phyloP scores from a whole-genome alignment of 1,140 invertebrate species.

The Orussus abietinus region DNA sequence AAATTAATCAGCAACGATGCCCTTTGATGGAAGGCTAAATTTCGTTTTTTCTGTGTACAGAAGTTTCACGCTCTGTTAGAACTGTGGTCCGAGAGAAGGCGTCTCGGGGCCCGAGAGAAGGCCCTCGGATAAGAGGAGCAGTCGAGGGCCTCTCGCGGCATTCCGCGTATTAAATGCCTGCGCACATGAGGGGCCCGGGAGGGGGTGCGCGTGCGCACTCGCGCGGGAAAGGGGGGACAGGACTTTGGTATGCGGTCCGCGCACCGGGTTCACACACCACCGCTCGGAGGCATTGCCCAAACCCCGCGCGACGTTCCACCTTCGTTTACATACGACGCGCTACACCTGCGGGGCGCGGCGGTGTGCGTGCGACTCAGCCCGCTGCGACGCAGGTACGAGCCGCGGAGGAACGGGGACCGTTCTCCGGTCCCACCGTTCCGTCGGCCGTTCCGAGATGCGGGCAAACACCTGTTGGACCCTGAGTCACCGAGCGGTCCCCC shows the following conservation, averaged over 20 bases:
- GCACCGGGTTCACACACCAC: conserved; percentile 44
- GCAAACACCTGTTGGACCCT: conserved; percentile 21
- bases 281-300: conserved; percentile 32
- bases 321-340: conserved; percentile 27
- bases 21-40: too few relatives aligned
- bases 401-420: too few relatives aligned
- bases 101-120: too few relatives aligned
- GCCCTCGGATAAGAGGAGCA: conserved; percentile 27
- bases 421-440: too few relatives aligned
- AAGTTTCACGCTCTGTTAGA: too few relatives aligned
- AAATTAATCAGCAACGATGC: too few relatives aligned
- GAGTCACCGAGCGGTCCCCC: conserved; percentile 17
- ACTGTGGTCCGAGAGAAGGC: too few relatives aligned
- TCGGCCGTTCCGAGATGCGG: conserved; percentile 14
- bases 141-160: conserved; percentile 13
- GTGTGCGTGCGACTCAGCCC: too few relatives aligned
- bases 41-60: too few relatives aligned
- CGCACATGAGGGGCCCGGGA: too few relatives aligned
- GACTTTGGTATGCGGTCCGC: conserved; percentile 45
- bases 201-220: too few relatives aligned
- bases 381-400: too few relatives aligned
- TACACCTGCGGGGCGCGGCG: conserved; percentile 26
- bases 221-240: conserved; percentile 16
- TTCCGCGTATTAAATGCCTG: conserved; percentile 35
- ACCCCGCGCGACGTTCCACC: conserved; percentile 34